Evolutionary conservation across 2,888 invertebrate genomes (phyloP), one percentile per base, ranked within the genome.

Genomic region (Prionchulus punctatus): DNA sequence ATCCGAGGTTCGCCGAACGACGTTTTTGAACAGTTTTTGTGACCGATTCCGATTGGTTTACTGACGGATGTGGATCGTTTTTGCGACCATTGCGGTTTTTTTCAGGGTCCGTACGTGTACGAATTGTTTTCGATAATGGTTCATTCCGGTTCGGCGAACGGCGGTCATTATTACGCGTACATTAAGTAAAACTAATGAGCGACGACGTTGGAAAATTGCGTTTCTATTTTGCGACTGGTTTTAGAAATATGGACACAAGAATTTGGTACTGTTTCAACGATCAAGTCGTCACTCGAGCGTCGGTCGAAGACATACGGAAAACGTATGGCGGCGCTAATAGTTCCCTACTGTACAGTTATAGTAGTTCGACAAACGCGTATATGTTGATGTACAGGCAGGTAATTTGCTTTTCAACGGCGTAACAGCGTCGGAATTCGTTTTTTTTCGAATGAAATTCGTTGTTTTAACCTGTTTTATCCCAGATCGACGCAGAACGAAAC

Each of bases 41-140:
- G 7, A 7, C 36, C 12, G 36, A 36, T 18, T 12, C 36, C 12
- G 36, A 12, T 18, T 7, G 36, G 36, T 36, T 18, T 36, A 36
- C 7, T 7, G 36, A 12, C 36, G 18, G 36, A 36, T 36, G 12
- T 18, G 36, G 36, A 36, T 36, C 36, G 18, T 12, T 12, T 12
- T 36, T 36, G 7, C 18, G 36, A 36, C 7, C 7, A 36, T 36
- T 36, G 7, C 18, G 36, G 18, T 12, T 36, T n/a, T 7, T 23
- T 23, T 45, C 23, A 65, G 58, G 85, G 84, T 1, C 84, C 84
- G 0, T 85, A 82, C 71, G 74, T 81, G 49, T 89, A 89, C 70
- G 86, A 90, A 71, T 73, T 90, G 36, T 89, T 86, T 71, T 85
- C 86, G 23, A 86, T 89, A 61, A 86, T 89, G 86, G 85, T 89